Percentiles rank a stretch among this genome's conserved stretches.
phyloP scores from a whole-genome alignment of 2,113 vertebrate species.

The Microcebus lehilahytsara region DNA sequence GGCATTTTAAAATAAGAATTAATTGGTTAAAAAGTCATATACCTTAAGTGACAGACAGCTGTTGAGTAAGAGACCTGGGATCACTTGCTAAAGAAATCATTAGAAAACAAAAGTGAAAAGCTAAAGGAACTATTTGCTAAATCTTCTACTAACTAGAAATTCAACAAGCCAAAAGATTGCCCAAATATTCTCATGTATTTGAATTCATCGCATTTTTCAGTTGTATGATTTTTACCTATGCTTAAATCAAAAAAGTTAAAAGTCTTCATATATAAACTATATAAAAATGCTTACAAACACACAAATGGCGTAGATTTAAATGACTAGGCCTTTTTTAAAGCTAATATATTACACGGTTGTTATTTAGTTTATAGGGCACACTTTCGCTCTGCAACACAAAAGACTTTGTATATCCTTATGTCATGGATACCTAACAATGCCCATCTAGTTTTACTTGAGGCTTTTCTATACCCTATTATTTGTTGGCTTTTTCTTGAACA shows the following conservation, averaged over 20 bases:
- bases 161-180: background rate
- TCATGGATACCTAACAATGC: slow-evolving; percentile 27
- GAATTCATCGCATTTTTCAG: background rate
- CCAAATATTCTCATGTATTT: background rate
- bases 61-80: background rate
- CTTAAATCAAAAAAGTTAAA: slow-evolving; percentile 9
- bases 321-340: background rate
- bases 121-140: background rate
- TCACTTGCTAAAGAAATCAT: background rate
- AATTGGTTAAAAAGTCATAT: background rate
- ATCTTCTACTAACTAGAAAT: background rate
- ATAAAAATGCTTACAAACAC: background rate
- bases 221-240: background rate
- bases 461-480: slow-evolving; percentile 64
- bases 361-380: background rate
- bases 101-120: background rate
- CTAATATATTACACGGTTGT: background rate
- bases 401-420: background rate
- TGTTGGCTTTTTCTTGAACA: slow-evolving; percentile 54
- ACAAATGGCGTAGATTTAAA: slow-evolving; percentile 4
- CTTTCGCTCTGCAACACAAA: slow-evolving; percentile 40
- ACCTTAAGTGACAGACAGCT: background rate
- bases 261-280: background rate
- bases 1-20: background rate
- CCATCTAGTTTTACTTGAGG: slow-evolving; percentile 66